These are phyloP conservation scores for Campoplex nolae DNA, from an alignment of 2,888 invertebrate species.

Conservation along the genomic window DNA sequence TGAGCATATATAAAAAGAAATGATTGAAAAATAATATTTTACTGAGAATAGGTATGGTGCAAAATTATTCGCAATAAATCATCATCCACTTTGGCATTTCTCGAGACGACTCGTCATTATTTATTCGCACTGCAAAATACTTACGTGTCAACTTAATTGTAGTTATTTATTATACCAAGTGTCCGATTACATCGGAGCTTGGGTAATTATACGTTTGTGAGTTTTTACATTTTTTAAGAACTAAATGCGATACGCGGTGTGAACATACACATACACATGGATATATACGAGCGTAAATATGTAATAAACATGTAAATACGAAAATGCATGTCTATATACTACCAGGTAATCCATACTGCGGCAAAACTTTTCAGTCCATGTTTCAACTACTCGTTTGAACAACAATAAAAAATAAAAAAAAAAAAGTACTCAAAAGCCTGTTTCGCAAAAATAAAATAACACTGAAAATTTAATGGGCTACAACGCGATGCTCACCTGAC, in stretches of 20 bases:
- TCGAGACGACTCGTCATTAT: constrained; percentile 43
- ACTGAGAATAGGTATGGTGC: neutral
- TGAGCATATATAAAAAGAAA: neutral
- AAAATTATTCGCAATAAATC: constrained; percentile 51
- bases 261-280: neutral
- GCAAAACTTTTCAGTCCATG: constrained; percentile 30
- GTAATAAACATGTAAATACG: neutral
- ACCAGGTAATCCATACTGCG: constrained; percentile 38
- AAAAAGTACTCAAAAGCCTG: constrained; percentile 37
- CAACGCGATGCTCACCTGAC: constrained; percentile 44
- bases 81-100: constrained; percentile 59
- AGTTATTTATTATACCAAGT: constrained; percentile 61
- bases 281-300: neutral
- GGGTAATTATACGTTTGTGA: constrained; percentile 55
- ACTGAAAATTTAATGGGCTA: constrained; percentile 35
- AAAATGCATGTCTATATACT: neutral
- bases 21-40: neutral
- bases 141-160: constrained; percentile 62
- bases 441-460: constrained; percentile 32
- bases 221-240: constrained; percentile 57
- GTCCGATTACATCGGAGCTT: constrained; percentile 55
- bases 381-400: constrained; percentile 36
- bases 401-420: constrained; percentile 53
- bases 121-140: constrained; percentile 46
- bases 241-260: constrained; percentile 10